phyloP scores from a whole-genome alignment of 2,113 vertebrate species.

The Charina bottae region DNA sequence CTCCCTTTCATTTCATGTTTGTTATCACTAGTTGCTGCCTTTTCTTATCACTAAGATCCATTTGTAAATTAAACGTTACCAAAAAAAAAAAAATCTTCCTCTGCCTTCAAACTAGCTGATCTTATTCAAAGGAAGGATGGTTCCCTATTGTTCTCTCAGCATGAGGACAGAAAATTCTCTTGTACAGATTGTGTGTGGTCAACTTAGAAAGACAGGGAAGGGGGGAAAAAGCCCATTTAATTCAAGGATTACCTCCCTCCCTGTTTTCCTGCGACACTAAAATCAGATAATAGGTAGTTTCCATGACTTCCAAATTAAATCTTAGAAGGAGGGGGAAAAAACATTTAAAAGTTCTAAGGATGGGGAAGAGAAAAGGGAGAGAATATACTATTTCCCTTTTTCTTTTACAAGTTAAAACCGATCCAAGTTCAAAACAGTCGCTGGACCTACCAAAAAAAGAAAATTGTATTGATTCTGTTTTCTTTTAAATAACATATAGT shows the following conservation, averaged over 20 bases:
- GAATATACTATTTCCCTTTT: constrained; percentile 15
- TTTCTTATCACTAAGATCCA: constrained; percentile 96
- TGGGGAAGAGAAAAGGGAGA: neutral
- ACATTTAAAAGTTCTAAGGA: constrained; percentile 53
- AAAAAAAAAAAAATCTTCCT: constrained; percentile 66
- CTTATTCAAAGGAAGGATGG: constrained; percentile 98
- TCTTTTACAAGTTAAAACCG: constrained; percentile 55
- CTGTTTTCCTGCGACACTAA: constrained; percentile 89
- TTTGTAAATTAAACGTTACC: constrained; percentile 99
- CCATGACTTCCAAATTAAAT: constrained; percentile 91
- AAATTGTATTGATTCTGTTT: constrained; percentile 15
- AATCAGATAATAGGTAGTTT: constrained; percentile 99
- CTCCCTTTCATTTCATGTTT: constrained; percentile 85
- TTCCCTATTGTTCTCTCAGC: constrained; percentile 98
- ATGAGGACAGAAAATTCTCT: constrained; percentile 94
- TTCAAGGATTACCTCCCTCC: constrained; percentile 99
- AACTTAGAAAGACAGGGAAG: constrained; percentile 84
- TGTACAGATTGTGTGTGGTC: constrained; percentile 94
- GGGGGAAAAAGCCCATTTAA: constrained; percentile 82
- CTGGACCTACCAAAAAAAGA: constrained; percentile 6
- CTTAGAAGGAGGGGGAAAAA: constrained; percentile 62
- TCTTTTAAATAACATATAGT: constrained; percentile 28
- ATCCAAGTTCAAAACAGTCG: constrained; percentile 54
- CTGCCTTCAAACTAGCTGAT: constrained; percentile 86
- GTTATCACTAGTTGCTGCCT: constrained; percentile 87